Conservation (phyloP, 2,797 vertebrate genomes). For the Microhierax caerulescens region DNA sequence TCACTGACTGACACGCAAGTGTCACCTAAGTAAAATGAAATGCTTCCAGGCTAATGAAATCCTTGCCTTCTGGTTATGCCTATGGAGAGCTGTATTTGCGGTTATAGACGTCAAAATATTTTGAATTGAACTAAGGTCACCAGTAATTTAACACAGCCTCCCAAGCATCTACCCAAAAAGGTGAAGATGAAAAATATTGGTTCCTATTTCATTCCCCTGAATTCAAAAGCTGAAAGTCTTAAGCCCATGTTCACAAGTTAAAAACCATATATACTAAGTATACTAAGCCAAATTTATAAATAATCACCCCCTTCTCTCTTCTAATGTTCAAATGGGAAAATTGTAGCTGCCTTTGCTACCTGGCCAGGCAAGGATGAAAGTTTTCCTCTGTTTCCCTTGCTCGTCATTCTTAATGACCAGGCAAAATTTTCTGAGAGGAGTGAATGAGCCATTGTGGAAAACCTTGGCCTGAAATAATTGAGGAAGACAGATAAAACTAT, state of each 20-base stretch:
- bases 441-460: background rate
- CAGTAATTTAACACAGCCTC: background rate
- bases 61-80: background rate
- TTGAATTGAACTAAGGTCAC: background rate
- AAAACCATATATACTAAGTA: fast-evolving
- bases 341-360: background rate
- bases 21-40: background rate
- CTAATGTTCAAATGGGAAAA: background rate
- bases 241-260: background rate
- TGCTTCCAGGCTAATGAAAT: background rate
- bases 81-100: background rate
- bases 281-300: background rate
- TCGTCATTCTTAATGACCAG: background rate
- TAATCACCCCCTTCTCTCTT: background rate
- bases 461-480: too few species aligned
- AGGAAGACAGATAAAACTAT: background rate
- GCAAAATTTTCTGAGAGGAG: background rate
- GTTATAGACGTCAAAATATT: background rate
- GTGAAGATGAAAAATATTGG: background rate
- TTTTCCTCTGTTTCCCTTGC: background rate
- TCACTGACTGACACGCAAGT: background rate
- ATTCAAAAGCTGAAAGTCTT: background rate
- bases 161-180: background rate
- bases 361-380: background rate
- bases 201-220: background rate